These are phyloP conservation scores for Stenodera caucasica DNA, from an alignment of 2,888 invertebrate genomes.

Conservation along the genomic window DNA sequence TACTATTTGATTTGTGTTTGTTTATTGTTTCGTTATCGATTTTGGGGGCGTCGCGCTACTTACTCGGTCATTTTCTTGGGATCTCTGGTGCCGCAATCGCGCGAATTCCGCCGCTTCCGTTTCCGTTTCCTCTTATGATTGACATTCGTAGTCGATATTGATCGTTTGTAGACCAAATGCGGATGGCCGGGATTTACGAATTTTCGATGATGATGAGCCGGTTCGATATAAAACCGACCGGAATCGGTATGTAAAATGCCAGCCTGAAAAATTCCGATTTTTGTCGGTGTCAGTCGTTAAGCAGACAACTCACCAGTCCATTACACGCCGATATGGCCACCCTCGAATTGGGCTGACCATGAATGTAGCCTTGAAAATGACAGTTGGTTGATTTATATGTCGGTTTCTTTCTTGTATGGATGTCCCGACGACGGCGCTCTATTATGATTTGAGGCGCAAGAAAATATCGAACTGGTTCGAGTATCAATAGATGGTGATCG, in stretches of 20 bases:
- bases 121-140: constrained; percentile 54
- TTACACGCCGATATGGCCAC: constrained; percentile 81
- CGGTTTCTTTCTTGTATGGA: constrained; percentile 60
- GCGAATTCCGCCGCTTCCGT: constrained; percentile 57
- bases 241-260: constrained; percentile 68
- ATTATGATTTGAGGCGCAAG: constrained; percentile 71
- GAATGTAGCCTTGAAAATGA: constrained; percentile 77
- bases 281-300: neutral
- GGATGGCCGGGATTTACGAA: constrained; percentile 59
- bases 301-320: constrained; percentile 73
- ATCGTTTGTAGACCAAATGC: constrained; percentile 70
- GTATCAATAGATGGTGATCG: constrained; percentile 49
- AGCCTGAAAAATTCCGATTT: constrained; percentile 57
- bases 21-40: neutral
- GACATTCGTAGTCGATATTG: constrained; percentile 56
- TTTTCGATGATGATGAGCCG: constrained; percentile 60
- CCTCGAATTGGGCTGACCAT: constrained; percentile 68
- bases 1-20: neutral
- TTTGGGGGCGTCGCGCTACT: no score
- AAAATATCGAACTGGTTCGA: constrained; percentile 65
- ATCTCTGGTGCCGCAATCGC: constrained; percentile 62
- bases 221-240: constrained; percentile 74
- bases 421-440: constrained; percentile 65
- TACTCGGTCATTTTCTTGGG: constrained; percentile 58
- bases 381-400: constrained; percentile 63